Evolutionary conservation across 2,113 vertebrate species (phyloP).

Genomic region (Myanophis thanlyinensis): DNA sequence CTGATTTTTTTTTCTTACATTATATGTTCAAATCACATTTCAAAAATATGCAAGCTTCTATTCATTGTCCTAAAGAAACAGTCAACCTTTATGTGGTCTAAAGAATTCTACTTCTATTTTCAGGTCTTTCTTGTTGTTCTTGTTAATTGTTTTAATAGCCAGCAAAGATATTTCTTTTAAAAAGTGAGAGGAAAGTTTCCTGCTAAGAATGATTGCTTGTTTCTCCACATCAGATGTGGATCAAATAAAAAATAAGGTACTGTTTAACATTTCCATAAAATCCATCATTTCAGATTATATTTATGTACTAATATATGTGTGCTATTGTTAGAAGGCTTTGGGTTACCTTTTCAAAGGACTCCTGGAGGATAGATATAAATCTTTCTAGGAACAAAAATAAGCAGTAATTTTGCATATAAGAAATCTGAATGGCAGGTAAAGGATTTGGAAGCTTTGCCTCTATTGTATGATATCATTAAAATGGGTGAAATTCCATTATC

Average conservation of each 20-base stretch:
- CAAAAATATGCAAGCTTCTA: background rate
- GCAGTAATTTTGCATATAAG: background rate
- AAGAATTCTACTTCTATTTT: background rate
- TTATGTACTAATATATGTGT: background rate
- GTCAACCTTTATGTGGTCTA: background rate
- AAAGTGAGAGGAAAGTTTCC: slow-evolving; percentile 16
- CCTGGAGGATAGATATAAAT: background rate
- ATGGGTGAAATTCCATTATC: background rate
- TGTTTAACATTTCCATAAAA: slow-evolving; percentile 27
- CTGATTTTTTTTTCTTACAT: background rate
- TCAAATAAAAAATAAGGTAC: slow-evolving; percentile 30
- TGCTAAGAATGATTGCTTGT: slow-evolving; percentile 2
- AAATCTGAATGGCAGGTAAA: background rate
- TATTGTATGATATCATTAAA: background rate
- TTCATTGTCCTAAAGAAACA: background rate
- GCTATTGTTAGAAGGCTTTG: slow-evolving; percentile 12
- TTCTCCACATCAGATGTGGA: slow-evolving; percentile 25
- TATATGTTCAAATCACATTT: background rate
- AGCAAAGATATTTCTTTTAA: slow-evolving; percentile 31
- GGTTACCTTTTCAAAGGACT: background rate
- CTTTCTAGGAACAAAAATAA: background rate
- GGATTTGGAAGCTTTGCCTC: slow-evolving; percentile 6
- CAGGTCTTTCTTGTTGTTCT: background rate
- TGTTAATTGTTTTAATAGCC: slow-evolving; percentile 30
- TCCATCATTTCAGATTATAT: slow-evolving; percentile 15